Percentiles rank a stretch among this genome's conserved stretches.
phyloP scores from a whole-genome alignment of 2,113 vertebrate species.

The Pseudonaja textilis region DNA sequence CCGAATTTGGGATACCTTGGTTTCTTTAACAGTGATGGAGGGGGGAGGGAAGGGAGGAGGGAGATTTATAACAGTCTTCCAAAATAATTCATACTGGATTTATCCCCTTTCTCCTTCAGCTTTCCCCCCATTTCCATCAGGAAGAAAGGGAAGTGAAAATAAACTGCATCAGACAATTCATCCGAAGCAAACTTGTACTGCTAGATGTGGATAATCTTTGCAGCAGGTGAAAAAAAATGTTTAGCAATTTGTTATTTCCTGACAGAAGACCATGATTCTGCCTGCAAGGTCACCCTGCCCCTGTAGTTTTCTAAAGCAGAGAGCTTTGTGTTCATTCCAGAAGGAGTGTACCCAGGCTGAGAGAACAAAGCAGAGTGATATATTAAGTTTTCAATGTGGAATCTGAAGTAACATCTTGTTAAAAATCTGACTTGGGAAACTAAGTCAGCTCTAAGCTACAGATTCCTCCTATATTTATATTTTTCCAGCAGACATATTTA shows the following conservation, averaged over 20 bases:
- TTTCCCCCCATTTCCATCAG: neutral
- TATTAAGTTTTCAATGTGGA: conserved; percentile 22
- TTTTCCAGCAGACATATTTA: neutral
- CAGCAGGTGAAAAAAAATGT: conserved; percentile 36
- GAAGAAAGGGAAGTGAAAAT: neutral
- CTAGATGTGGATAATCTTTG: conserved; percentile 6
- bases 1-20: neutral
- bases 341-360: neutral
- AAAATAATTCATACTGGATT: neutral
- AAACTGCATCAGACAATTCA: neutral
- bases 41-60: too few relatives aligned
- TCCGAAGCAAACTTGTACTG: conserved; percentile 4
- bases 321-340: conserved; percentile 20
- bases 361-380: conserved; percentile 40
- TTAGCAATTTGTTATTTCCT: conserved; percentile 33
- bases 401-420: conserved; percentile 26
- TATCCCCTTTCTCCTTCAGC: neutral
- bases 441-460: neutral
- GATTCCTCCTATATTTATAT: neutral
- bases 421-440: conserved; percentile 44
- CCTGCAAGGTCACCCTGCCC: conserved; percentile 59
- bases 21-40: neutral
- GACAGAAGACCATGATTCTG: conserved; percentile 40
- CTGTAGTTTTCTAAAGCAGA: conserved; percentile 28
- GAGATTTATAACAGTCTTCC: neutral